phyloP scores from a whole-genome alignment of 2,888 invertebrate genomes.

The Folsomia manolachei region DNA sequence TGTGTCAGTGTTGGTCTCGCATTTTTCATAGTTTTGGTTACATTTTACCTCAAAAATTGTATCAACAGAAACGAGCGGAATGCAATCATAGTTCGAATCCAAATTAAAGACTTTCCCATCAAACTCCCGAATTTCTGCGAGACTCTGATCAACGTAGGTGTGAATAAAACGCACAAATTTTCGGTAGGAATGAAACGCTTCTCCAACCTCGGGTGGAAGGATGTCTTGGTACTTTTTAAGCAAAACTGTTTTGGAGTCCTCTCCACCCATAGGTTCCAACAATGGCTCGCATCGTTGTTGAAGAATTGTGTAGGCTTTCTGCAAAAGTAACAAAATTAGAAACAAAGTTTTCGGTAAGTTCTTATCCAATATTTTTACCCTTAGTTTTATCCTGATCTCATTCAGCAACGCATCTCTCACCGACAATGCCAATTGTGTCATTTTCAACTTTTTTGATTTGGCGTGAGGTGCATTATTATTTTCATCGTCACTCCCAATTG shows the following conservation, averaged over 20 bases:
- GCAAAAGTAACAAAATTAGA: too few relatives aligned
- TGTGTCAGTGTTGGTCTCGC: too few relatives aligned
- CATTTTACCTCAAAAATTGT: too few relatives aligned
- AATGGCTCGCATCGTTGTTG: neutral
- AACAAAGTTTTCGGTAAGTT: too few relatives aligned
- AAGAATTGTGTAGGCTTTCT: neutral
- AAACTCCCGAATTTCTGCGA: slow-evolving; percentile 21
- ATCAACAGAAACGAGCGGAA: too few relatives aligned
- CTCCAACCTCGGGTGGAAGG: neutral
- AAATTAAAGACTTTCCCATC: too few relatives aligned
- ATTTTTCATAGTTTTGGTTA: too few relatives aligned
- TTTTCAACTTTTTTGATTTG: neutral
- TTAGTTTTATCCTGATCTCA: neutral
- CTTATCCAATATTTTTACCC: too few relatives aligned
- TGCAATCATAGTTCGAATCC: too few relatives aligned
- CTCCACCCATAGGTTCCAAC: neutral
- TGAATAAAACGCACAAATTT: slow-evolving; percentile 23
- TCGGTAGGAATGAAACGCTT: slow-evolving; percentile 24
- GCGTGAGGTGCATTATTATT: too few relatives aligned
- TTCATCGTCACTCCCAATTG: too few relatives aligned
- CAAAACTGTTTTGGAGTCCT: neutral
- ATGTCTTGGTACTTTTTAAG: neutral
- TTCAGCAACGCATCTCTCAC: neutral
- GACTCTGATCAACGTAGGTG: slow-evolving; percentile 24
- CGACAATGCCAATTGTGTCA: neutral